phyloP scores from a whole-genome alignment of 1,140 invertebrate species.

The Drosophila mauritiana region DNA sequence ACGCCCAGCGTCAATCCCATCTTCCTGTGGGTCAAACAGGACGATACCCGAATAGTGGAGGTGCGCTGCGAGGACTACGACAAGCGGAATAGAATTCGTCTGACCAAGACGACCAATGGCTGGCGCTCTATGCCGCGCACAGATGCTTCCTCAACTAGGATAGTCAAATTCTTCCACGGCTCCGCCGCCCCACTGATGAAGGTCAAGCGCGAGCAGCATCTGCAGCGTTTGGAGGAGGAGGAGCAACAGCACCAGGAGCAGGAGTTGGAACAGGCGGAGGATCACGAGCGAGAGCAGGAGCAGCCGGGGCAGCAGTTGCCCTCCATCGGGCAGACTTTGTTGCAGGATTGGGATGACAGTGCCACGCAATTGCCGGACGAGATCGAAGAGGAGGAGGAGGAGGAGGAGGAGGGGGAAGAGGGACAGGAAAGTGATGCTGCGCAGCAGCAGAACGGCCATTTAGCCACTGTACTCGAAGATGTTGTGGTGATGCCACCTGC shows the following conservation, averaged over 20 bases:
- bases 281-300: conserved; percentile 6
- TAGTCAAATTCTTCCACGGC: conserved; percentile 78
- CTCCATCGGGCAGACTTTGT: conserved; percentile 14
- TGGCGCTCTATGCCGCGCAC: conserved; percentile 93
- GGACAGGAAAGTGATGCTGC: conserved; percentile 3
- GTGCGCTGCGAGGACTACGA: conserved; percentile 94
- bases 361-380: conserved; percentile 37
- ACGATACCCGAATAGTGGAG: conserved; percentile 91
- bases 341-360: conserved; percentile 44
- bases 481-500: conserved; percentile 56
- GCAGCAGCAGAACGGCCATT: conserved; percentile 19
- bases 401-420: conserved; percentile 6
- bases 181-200: conserved; percentile 68
- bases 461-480: conserved; percentile 53
- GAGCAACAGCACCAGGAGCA: conserved; percentile 18
- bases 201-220: conserved; percentile 75
- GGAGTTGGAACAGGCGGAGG: conserved; percentile 10
- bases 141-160: conserved; percentile 85
- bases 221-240: conserved; percentile 44
- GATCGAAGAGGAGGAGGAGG: conserved; percentile 15
- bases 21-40: conserved; percentile 92
- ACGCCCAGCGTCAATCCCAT: conserved; percentile 89
- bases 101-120: conserved; percentile 91
- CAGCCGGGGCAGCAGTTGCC: conserved; percentile 19
- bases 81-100: conserved; percentile 91